Evolutionary conservation across 30 jellyfish, hydroid and myxozoan species (phyloP).

Genomic region (Chrysaora quinquecirrha): DNA sequence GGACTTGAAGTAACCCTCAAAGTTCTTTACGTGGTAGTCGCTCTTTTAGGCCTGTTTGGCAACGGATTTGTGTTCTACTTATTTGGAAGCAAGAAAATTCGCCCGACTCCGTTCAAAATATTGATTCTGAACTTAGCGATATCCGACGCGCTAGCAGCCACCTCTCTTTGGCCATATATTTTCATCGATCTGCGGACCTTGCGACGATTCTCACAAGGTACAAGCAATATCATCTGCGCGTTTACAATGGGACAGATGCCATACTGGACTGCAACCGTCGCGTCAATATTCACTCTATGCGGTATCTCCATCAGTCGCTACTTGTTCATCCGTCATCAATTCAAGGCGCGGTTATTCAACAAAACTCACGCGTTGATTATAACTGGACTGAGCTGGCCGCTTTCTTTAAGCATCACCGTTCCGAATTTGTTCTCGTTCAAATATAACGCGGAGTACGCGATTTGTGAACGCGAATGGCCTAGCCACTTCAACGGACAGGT

Average conservation of each 20-base stretch:
- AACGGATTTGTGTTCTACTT: conserved; percentile 58
- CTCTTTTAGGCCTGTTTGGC: conserved; percentile 37
- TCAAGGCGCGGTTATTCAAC: conserved; percentile 54
- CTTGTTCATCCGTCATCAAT: conserved; percentile 82
- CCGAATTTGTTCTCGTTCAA: conserved; percentile 59
- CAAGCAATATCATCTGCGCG: conserved; percentile 66
- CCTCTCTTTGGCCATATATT: conserved; percentile 76
- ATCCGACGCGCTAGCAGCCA: conserved; percentile 75
- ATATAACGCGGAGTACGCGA: conserved; percentile 35
- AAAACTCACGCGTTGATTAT: conserved; percentile 55
- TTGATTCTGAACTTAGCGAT: conserved; percentile 77
- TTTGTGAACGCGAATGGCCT: conserved; percentile 73
- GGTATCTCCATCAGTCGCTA: conserved; percentile 88
- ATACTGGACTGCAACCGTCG: conserved; percentile 79
- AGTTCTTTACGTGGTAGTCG: conserved; percentile 50
- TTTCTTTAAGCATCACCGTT: conserved; percentile 16
- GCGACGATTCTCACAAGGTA: conserved; percentile 44
- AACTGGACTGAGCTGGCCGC: conserved; percentile 52
- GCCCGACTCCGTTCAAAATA: conserved; percentile 61
- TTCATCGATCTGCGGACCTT: conserved; percentile 61
- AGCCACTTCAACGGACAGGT: conserved; percentile 42
- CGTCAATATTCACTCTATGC: conserved; percentile 76
- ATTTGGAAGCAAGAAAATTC: conserved; percentile 43
- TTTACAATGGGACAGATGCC: conserved; percentile 82
- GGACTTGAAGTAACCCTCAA: conserved; percentile 29